Percentiles rank a stretch among this genome's conserved stretches.
phyloP scores from a whole-genome alignment of 2,113 vertebrate species.

The Oncorhynchus tshawytscha region DNA sequence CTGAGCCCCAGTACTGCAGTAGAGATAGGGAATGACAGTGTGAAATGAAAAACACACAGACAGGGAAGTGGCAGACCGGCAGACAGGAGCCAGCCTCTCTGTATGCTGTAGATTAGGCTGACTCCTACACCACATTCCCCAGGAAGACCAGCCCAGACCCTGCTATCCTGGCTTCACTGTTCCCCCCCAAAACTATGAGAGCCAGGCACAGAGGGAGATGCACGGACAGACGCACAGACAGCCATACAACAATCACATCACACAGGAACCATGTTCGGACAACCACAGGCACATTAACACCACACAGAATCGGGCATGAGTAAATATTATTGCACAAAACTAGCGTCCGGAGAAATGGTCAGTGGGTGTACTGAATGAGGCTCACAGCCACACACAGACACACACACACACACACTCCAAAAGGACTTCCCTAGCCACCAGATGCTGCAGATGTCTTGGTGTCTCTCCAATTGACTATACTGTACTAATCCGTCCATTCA shows the following conservation, averaged over 20 bases:
- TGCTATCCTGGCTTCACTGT: slow-evolving; percentile 55
- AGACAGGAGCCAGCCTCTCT: slow-evolving; percentile 84
- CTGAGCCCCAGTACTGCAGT: slow-evolving; percentile 25
- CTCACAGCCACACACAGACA: slow-evolving; percentile 21
- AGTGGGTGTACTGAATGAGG: neutral
- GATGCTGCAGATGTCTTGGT: neutral
- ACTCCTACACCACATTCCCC: slow-evolving; percentile 86
- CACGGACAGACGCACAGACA: neutral
- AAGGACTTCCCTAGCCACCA: neutral
- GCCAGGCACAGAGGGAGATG: neutral
- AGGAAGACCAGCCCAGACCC: slow-evolving; percentile 63
- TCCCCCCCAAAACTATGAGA: slow-evolving; percentile 36
- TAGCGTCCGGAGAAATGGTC: too few species aligned
- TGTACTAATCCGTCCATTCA: slow-evolving; percentile 16
- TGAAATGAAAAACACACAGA: slow-evolving; percentile 88
- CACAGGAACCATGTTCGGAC: neutral
- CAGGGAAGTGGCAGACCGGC: slow-evolving; percentile 81
- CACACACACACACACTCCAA: slow-evolving; percentile 9
- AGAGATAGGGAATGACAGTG: slow-evolving; percentile 82
- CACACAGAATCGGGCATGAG: neutral
- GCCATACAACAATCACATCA: neutral
- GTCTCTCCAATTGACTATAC: neutral
- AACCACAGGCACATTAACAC: neutral
- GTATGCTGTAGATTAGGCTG: slow-evolving; percentile 79
- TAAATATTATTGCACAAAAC: neutral